Conservation (phyloP, 1,140 invertebrate genomes). For the Leptinotarsa lineolata region DNA sequence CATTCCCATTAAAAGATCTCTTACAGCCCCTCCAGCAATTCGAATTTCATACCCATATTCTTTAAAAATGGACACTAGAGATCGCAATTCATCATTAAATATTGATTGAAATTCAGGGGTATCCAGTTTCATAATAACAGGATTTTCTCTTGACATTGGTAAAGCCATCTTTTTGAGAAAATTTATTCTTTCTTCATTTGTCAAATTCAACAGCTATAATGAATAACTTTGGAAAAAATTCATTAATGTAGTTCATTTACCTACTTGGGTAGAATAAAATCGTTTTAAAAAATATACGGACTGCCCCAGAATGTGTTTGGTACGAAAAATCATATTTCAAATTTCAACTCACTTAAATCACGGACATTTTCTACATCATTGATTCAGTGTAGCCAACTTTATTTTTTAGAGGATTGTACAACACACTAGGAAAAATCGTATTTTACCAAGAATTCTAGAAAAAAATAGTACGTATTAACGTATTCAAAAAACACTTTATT, state of each 20-base stretch:
- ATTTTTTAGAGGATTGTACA: too few species aligned
- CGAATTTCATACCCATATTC: slow-evolving; percentile 85
- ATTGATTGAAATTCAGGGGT: slow-evolving; percentile 75
- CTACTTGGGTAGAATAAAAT: neutral
- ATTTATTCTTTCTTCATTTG: slow-evolving; percentile 27
- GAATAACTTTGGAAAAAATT: neutral
- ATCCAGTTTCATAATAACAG: slow-evolving; percentile 71
- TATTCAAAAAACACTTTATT: too few species aligned
- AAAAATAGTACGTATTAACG: too few species aligned
- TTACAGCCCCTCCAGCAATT: slow-evolving; percentile 93
- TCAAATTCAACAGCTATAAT: slow-evolving; percentile 7
- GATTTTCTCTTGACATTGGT: slow-evolving; percentile 64
- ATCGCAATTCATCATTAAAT: slow-evolving; percentile 79
- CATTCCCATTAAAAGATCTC: slow-evolving; percentile 90
- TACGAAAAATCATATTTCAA: neutral
- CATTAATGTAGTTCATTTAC: neutral
- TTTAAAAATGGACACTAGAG: slow-evolving; percentile 74
- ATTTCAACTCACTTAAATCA: neutral
- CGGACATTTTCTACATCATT: too few species aligned
- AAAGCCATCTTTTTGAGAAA: slow-evolving; percentile 48
- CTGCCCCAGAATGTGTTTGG: neutral
- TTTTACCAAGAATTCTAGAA: too few species aligned
- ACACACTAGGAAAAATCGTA: too few species aligned
- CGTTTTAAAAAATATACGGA: neutral
- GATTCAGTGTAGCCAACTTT: too few species aligned